phyloP scores from a whole-genome alignment of 2,888 invertebrate species.

The Cheilosia grossa region DNA sequence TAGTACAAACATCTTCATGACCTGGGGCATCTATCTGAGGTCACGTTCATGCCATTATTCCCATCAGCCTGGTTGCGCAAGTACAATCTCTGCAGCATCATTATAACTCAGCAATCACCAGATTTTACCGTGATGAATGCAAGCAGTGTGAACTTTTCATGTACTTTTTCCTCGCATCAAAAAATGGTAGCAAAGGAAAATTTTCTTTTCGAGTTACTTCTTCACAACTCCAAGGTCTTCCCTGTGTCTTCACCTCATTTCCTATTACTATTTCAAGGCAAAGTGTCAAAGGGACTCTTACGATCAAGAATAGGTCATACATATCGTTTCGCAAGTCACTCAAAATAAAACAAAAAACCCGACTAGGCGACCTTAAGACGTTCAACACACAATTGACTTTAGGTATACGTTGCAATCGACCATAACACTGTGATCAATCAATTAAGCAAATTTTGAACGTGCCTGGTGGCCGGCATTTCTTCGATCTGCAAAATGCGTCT shows the following conservation, averaged over 20 bases:
- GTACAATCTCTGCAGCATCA: background rate
- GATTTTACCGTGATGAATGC: background rate
- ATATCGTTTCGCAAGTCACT: too few relatives aligned
- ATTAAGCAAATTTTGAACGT: background rate
- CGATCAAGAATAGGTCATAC: too few relatives aligned
- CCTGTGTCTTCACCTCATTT: too few relatives aligned
- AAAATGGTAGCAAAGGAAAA: too few relatives aligned
- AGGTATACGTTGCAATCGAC: background rate
- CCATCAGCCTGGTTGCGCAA: background rate
- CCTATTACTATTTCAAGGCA: too few relatives aligned
- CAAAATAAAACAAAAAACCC: too few relatives aligned
- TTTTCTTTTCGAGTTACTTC: too few relatives aligned
- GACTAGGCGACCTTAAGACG: background rate
- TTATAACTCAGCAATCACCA: background rate
- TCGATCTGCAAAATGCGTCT: background rate
- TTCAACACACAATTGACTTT: background rate
- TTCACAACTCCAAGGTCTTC: too few relatives aligned
- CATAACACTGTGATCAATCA: conserved; percentile 2
- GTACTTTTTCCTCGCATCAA: too few relatives aligned
- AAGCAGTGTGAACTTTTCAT: background rate
- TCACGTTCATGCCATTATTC: background rate
- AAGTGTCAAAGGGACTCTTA: too few relatives aligned
- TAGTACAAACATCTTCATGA: background rate
- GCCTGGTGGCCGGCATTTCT: background rate
- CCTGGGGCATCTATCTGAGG: background rate